phyloP scores from a whole-genome alignment of 1,140 invertebrate genomes.

The Megathymus violae region DNA sequence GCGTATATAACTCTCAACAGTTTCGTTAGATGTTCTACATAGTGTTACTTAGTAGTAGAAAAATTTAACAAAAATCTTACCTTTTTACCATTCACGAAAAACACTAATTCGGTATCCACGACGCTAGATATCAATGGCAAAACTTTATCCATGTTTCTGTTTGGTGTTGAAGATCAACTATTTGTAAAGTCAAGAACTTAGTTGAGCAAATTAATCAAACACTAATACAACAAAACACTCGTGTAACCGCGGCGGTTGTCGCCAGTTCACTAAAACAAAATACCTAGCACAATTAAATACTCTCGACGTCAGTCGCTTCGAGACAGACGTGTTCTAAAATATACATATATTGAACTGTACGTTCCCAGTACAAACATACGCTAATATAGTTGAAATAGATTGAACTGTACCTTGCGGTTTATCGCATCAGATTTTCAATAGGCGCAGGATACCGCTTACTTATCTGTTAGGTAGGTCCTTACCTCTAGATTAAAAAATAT shows the following conservation, averaged over 20 bases:
- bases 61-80: slow-evolving; percentile 43
- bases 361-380: background rate
- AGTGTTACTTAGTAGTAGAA: too few species aligned
- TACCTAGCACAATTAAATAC: background rate
- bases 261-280: background rate
- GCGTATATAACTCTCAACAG: too few species aligned
- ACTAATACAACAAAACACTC: slow-evolving; percentile 6
- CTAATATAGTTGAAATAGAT: too few species aligned
- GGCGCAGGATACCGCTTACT: too few species aligned
- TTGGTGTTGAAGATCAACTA: background rate
- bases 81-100: slow-evolving; percentile 74
- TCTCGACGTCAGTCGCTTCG: background rate
- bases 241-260: background rate
- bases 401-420: too few species aligned
- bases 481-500: too few species aligned
- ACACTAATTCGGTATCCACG: slow-evolving; percentile 50
- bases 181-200: too few species aligned
- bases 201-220: background rate
- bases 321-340: background rate
- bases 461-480: too few species aligned
- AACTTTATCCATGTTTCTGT: slow-evolving; percentile 45
- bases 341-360: background rate
- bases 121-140: slow-evolving; percentile 48
- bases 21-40: too few species aligned
- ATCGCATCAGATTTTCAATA: too few species aligned